Evolutionary conservation across 2,113 vertebrate species (phyloP).

Genomic region (Centropus bengalensis): DNA sequence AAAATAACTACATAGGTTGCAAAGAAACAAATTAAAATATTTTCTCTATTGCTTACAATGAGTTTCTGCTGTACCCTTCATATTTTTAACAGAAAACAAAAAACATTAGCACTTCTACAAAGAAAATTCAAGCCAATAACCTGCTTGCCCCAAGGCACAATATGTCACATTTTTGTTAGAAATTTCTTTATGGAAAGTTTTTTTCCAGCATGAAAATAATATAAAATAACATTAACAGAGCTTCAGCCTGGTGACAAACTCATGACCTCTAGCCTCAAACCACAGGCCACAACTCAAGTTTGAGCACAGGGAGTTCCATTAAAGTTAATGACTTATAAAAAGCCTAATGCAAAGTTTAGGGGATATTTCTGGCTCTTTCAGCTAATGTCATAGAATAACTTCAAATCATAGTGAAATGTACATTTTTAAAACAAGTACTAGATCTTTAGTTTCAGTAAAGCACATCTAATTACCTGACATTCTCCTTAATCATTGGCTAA

Average conservation of each 20-base stretch:
- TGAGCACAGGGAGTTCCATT: background rate
- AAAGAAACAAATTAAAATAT: background rate
- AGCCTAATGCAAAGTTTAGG: background rate
- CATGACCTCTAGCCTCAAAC: background rate
- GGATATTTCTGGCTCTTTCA: background rate
- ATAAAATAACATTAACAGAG: background rate
- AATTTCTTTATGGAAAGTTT: background rate
- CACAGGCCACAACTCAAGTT: background rate
- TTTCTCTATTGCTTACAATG: background rate
- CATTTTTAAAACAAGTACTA: background rate
- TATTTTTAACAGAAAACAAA: background rate
- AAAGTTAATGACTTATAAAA: background rate
- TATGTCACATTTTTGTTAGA: background rate
- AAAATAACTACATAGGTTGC: background rate
- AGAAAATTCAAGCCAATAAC: background rate
- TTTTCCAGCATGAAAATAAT: background rate
- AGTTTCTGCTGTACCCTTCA: background rate
- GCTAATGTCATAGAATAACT: background rate
- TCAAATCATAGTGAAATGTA: background rate
- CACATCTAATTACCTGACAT: background rate
- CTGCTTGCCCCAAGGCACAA: background rate
- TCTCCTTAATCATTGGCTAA: background rate
- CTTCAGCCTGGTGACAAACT: background rate
- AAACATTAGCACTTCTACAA: background rate
- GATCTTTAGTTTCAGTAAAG: background rate